Evolutionary conservation across 2,797 vertebrate species (phyloP).

Genomic region (Apodemus agrarius): DNA sequence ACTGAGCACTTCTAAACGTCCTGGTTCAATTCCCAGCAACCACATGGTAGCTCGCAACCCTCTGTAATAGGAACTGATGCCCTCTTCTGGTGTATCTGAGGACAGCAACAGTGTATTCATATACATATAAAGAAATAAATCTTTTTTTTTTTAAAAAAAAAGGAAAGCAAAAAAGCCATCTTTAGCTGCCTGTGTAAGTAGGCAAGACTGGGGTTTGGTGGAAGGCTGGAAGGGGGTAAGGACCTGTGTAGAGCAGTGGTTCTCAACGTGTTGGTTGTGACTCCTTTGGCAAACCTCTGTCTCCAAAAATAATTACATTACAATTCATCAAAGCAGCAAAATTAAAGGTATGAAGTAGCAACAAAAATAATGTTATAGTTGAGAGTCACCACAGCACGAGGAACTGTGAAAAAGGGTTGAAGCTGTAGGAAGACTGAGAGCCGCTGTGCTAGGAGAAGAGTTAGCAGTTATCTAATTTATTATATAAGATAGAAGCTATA

Average conservation of each 20-base stretch:
- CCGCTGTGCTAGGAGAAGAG: not conserved
- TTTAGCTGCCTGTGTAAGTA: not conserved
- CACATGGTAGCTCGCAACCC: too few species aligned
- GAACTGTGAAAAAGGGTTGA: not conserved
- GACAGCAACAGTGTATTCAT: too few species aligned
- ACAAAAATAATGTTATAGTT: not conserved
- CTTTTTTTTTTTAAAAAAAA: too few species aligned
- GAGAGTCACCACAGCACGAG: not conserved
- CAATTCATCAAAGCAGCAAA: not conserved
- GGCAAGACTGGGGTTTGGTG: slow-evolving; percentile 16
- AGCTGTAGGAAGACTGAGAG: not conserved
- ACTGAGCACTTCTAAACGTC: too few species aligned
- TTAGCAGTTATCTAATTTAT: slow-evolving; percentile 1
- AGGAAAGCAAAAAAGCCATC: not conserved
- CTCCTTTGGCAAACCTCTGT: not conserved
- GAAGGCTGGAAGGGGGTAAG: not conserved
- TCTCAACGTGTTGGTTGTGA: not conserved
- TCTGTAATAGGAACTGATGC: too few species aligned
- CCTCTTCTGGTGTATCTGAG: too few species aligned
- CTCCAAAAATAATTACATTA: not conserved
- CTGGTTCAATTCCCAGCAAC: too few species aligned
- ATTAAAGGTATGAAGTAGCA: not conserved
- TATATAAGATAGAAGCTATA: not conserved
- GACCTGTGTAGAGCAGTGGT: not conserved
- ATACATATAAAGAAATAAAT: too few species aligned